A percentile compares a stretch with the other conserved stretches of the same genome.
Conservation (phyloP, 2,113 vertebrate genomes). For the Carassius gibelio region DNA sequence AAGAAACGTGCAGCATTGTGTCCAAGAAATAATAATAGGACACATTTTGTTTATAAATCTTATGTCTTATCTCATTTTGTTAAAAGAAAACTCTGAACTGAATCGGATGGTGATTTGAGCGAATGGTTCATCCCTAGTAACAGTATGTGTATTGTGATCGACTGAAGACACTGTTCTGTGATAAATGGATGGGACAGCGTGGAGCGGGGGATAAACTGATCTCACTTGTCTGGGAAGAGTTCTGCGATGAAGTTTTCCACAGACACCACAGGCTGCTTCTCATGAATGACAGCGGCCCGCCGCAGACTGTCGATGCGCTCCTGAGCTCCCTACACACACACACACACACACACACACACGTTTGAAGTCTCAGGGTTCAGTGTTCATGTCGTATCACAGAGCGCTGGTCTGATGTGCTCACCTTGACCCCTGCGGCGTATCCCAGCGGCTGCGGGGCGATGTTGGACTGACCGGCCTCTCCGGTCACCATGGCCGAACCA, state of each 20-base stretch:
- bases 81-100: too few relatives aligned
- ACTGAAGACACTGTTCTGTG: neutral
- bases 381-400: neutral
- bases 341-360: slow-evolving; percentile 23
- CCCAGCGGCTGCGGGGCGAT: slow-evolving; percentile 96
- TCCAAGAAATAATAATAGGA: too few relatives aligned
- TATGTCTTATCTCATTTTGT: too few relatives aligned
- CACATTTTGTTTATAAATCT: too few relatives aligned
- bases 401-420: slow-evolving; percentile 59
- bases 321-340: slow-evolving; percentile 85
- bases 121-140: neutral
- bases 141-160: neutral
- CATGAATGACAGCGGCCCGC: slow-evolving; percentile 85
- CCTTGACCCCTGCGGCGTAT: slow-evolving; percentile 95
- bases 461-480: slow-evolving; percentile 89
- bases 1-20: too few relatives aligned
- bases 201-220: neutral
- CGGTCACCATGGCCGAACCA: slow-evolving; percentile 90
- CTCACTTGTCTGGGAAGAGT: slow-evolving; percentile 94
- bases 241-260: slow-evolving; percentile 97
- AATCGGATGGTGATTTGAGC: too few relatives aligned
- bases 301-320: slow-evolving; percentile 92
- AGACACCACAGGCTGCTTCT: slow-evolving; percentile 93
- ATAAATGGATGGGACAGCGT: too few relatives aligned
- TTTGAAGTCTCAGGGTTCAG: neutral